Evolutionary conservation across 2,888 invertebrate genomes (phyloP).

Genomic region (Phengaris arion): DNA sequence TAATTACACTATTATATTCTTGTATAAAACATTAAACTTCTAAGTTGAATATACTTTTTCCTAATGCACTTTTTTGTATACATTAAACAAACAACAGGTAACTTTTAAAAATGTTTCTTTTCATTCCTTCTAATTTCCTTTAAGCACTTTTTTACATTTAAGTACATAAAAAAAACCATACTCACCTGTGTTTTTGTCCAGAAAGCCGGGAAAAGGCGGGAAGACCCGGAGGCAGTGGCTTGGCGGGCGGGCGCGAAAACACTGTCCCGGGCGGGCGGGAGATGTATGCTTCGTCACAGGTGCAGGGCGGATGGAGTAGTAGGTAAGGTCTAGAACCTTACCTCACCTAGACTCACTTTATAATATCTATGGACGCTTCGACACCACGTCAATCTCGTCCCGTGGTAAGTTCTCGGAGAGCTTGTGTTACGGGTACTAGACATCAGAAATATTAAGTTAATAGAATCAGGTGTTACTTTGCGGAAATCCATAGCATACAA

Average conservation of each 20-base stretch:
- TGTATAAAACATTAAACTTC: too few relatives aligned
- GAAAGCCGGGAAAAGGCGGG: neutral
- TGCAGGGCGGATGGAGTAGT: neutral
- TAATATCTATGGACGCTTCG: too few relatives aligned
- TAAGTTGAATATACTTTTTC: too few relatives aligned
- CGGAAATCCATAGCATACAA: too few relatives aligned
- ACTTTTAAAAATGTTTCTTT: neutral
- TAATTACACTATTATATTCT: too few relatives aligned
- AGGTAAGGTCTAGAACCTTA: neutral
- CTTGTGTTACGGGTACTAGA: too few relatives aligned
- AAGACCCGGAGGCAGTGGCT: neutral
- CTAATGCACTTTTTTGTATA: too few relatives aligned
- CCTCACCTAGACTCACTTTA: too few relatives aligned
- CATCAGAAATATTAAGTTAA: too few relatives aligned
- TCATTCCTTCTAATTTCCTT: neutral
- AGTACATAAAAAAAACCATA: neutral
- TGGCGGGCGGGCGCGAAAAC: slow-evolving; percentile 8
- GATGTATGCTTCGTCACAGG: neutral
- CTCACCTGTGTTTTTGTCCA: neutral
- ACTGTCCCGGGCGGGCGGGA: slow-evolving; percentile 10
- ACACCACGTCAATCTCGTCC: too few relatives aligned
- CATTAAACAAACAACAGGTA: neutral
- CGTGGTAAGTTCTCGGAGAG: too few relatives aligned
- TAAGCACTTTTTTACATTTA: neutral
- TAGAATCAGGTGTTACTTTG: too few relatives aligned